Evolutionary conservation across 2,888 invertebrate species (phyloP).

Genomic region (Xestia c-nigrum): DNA sequence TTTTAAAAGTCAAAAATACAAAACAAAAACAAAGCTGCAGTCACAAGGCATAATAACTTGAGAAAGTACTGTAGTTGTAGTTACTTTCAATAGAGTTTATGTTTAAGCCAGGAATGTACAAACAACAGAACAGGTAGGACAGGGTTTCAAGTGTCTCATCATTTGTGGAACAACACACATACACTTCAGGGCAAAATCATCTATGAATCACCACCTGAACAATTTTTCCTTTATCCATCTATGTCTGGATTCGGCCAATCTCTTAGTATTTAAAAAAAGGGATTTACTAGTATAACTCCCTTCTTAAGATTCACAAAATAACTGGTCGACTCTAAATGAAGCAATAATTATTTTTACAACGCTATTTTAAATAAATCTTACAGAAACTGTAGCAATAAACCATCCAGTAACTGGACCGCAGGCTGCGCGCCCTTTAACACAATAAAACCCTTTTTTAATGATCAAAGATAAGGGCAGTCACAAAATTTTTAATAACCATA

Average conservation of each 20-base stretch:
- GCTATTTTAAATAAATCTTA: slow-evolving; percentile 23
- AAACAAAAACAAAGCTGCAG: no score
- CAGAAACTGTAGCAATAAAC: slow-evolving; percentile 33
- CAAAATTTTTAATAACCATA: slow-evolving; percentile 68
- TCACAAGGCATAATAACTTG: no score
- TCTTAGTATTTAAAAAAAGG: neutral
- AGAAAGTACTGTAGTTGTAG: no score
- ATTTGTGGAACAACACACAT: neutral
- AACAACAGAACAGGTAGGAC: neutral
- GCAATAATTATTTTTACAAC: slow-evolving; percentile 8
- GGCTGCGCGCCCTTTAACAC: slow-evolving; percentile 40
- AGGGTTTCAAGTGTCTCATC: neutral
- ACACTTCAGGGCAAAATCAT: neutral
- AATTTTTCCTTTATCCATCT: neutral
- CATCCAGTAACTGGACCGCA: slow-evolving; percentile 49
- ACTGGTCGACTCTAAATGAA: neutral
- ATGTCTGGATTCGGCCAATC: neutral
- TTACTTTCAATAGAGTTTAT: neutral
- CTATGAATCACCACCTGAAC: neutral
- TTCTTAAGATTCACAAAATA: neutral
- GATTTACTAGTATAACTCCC: neutral
- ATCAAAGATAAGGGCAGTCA: slow-evolving; percentile 63
- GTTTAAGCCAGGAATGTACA: no score
- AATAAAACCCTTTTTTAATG: slow-evolving; percentile 69
- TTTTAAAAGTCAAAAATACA: no score